phyloP scores from a whole-genome alignment of 2,113 vertebrate genomes.

The Microtus richardsoni region DNA sequence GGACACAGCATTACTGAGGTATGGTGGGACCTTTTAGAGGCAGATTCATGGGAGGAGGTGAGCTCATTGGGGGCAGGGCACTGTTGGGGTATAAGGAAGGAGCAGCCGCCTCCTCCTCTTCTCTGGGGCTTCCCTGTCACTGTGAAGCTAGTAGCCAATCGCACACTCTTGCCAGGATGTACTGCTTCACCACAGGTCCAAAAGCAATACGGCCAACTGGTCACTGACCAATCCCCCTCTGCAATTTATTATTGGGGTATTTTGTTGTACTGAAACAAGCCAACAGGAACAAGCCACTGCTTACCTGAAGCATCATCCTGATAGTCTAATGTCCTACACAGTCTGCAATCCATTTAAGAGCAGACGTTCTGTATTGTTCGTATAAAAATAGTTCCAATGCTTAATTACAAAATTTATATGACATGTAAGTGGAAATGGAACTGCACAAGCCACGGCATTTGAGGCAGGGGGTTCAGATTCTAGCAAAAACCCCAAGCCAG shows the following conservation, averaged over 20 bases:
- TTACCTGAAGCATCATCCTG: not conserved
- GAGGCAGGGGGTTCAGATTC: not conserved
- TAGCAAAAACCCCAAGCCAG: not conserved
- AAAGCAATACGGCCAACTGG: not conserved
- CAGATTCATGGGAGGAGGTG: not conserved
- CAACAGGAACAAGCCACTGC: not conserved
- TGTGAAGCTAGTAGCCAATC: not conserved
- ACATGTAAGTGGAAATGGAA: conserved; percentile 3
- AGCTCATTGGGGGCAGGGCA: not conserved
- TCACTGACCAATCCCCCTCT: not conserved
- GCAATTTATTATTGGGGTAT: not conserved
- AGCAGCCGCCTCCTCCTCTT: not conserved
- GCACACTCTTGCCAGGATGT: not conserved
- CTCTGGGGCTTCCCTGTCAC: not conserved
- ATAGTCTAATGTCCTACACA: not conserved
- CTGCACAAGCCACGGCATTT: not conserved
- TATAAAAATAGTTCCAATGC: conserved; percentile 2
- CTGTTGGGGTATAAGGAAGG: not conserved
- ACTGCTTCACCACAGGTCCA: not conserved
- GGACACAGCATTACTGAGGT: not conserved
- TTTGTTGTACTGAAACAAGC: not conserved
- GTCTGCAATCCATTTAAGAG: not conserved
- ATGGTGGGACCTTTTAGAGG: not conserved
- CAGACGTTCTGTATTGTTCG: not conserved
- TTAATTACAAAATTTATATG: not conserved